Evolutionary conservation across 2,888 invertebrate genomes (phyloP), one percentile per base, ranked within the genome.

Genomic region (Priocnemis perturbator): DNA sequence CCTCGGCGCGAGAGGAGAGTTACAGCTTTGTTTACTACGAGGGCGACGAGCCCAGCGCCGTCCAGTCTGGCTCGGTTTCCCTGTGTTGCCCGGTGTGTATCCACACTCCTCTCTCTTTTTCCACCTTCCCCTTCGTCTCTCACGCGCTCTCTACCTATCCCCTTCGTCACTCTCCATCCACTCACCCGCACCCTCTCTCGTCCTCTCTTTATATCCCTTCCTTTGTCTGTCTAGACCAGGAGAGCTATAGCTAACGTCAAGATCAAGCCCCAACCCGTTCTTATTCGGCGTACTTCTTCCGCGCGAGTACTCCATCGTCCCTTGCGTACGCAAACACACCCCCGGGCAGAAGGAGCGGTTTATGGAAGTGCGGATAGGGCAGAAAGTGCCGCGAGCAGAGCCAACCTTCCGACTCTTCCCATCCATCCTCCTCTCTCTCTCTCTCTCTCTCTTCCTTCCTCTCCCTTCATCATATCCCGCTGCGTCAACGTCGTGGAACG

Each of bases 21-120:
- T 89, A 89, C 89, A 88, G 89, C 87, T 89, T 88, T 89, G 89
- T 88, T 89, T 89, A 88, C 88, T 85, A 83, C 86, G 77, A 74
- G 81, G 78, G 81, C 86, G 84, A 84, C 85, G 84, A 83, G 83
- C 78, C 63, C 83, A 86, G 88, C 88, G 88, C 88, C 89, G 86
- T 85, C 88, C 88, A 88, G 89, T 88, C 89, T 89, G 83, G 83
- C 84, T 74, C 79, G 70, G 75, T 48, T 76, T 48, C n/a, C n/a
- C 79, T 78, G 74, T 75, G 73, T 75, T 69, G 56, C 73, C 52
- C 23, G 69, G 69, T 62, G 66, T 65, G 65, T 55, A 64, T 56
- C 50, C 63, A 63, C 50, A 44, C 44, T 47, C 26, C 23, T 21
- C 55, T 50, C 19, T 14, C 50, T 69, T 64, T 72, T 59, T 75